A percentile compares a stretch with the other conserved stretches of the same genome.
Evolutionary conservation across 2,888 invertebrate species (phyloP).

Genomic region (Xanthia togata): DNA sequence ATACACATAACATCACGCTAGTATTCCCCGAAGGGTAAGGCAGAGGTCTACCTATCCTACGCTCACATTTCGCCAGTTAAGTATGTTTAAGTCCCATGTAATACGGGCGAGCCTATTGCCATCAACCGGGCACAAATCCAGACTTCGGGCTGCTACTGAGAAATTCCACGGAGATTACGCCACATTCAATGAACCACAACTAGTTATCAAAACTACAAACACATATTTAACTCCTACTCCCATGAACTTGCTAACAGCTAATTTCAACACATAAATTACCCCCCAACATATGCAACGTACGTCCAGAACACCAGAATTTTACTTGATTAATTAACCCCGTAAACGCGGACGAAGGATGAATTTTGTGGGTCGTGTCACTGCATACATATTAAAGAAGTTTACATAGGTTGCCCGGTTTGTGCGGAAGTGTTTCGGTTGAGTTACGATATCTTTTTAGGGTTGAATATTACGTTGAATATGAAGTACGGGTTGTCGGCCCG

Average conservation of each 20-base stretch:
- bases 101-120: background rate
- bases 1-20: too few species aligned
- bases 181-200: background rate
- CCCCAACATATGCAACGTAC: conserved; percentile 55
- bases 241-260: conserved; percentile 41
- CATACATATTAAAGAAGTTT: conserved; percentile 68
- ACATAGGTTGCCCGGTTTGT: conserved; percentile 52
- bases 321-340: conserved; percentile 69
- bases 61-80: too few species aligned
- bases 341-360: conserved; percentile 61
- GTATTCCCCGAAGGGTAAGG: too few species aligned
- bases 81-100: too few species aligned
- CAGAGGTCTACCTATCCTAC: too few species aligned
- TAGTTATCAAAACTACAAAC: conserved; percentile 23
- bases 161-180: background rate
- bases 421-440: conserved; percentile 51
- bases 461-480: conserved; percentile 53
- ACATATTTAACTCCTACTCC: conserved; percentile 16
- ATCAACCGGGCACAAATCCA: background rate
- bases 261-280: conserved; percentile 53
- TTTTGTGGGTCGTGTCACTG: conserved; percentile 64
- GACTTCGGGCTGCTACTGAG: background rate
- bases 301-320: conserved; percentile 58
- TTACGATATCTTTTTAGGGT: conserved; percentile 57
- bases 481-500: conserved; percentile 23